Percentiles rank a stretch among this genome's conserved stretches.
Evolutionary conservation across 2,888 invertebrate species (phyloP).

Genomic region (Trichopoda pennipes): DNA sequence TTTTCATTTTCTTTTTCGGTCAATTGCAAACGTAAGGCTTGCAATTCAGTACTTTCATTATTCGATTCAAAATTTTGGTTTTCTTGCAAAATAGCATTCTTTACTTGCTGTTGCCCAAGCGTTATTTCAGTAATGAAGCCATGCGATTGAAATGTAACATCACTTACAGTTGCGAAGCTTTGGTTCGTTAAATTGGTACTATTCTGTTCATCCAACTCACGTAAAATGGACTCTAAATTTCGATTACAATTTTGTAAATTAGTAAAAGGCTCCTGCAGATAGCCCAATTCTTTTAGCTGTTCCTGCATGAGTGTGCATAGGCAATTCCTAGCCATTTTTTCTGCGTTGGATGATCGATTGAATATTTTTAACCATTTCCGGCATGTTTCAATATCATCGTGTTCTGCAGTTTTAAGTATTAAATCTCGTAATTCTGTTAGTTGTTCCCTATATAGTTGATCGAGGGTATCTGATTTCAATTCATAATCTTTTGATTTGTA

Average conservation of each 20-base stretch:
- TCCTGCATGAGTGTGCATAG: constrained; percentile 75
- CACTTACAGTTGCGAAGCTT: constrained; percentile 12
- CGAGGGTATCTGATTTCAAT: constrained; percentile 70
- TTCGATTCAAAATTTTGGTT: constrained; percentile 59
- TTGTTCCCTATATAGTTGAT: constrained; percentile 72
- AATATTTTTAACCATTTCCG: constrained; percentile 77
- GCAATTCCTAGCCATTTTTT: constrained; percentile 76
- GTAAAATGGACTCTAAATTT: constrained; percentile 70
- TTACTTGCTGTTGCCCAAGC: not conserved
- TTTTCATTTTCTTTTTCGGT: constrained; percentile 71
- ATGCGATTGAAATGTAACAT: constrained; percentile 41
- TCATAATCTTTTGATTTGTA: constrained; percentile 68
- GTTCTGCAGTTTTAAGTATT: constrained; percentile 69
- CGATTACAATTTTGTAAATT: constrained; percentile 69
- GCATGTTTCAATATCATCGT: constrained; percentile 72
- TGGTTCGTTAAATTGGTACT: constrained; percentile 31
- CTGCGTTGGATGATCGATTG: constrained; percentile 69
- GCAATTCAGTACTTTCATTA: constrained; percentile 68
- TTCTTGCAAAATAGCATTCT: constrained; percentile 33
- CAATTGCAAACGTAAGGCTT: constrained; percentile 66
- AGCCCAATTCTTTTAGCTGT: constrained; percentile 71
- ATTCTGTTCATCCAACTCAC: constrained; percentile 64
- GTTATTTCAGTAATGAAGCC: constrained; percentile 14
- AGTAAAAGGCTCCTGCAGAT: constrained; percentile 73
- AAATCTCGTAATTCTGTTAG: constrained; percentile 70